These are phyloP conservation scores for Gopherus flavomarginatus DNA, from an alignment of 2,113 vertebrate species.

Conservation along the genomic window DNA sequence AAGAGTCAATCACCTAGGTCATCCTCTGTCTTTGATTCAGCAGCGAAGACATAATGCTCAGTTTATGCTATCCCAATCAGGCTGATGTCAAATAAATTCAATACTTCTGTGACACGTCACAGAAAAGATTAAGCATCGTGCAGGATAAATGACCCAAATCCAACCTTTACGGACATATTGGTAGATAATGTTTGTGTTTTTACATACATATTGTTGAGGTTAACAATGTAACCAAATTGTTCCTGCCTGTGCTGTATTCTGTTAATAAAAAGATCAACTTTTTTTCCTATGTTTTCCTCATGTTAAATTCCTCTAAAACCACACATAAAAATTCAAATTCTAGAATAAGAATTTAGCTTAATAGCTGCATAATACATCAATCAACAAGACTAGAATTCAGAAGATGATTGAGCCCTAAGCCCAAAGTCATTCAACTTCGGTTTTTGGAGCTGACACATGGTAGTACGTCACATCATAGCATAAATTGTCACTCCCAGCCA, in stretches of 20 bases:
- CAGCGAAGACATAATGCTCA: neutral
- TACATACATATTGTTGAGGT: too few relatives aligned
- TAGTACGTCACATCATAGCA: neutral
- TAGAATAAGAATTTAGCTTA: neutral
- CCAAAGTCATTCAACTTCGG: neutral
- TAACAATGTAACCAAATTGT: too few relatives aligned
- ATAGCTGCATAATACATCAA: neutral
- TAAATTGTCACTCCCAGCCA: neutral
- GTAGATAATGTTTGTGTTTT: too few relatives aligned
- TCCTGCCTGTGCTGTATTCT: too few relatives aligned
- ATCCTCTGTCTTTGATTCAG: neutral
- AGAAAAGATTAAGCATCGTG: too few relatives aligned
- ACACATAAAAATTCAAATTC: neutral
- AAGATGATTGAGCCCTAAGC: neutral
- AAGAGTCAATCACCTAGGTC: neutral
- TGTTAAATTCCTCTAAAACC: neutral
- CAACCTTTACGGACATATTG: too few relatives aligned
- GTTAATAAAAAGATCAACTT: neutral
- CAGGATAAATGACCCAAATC: too few relatives aligned
- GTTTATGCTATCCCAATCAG: neutral
- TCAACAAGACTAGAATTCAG: neutral
- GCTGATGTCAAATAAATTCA: neutral
- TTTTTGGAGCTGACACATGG: fast-evolving
- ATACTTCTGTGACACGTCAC: neutral
- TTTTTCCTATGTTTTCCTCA: neutral